A percentile compares a stretch with the other conserved stretches of the same genome.
phyloP scores from a whole-genome alignment of 2,888 invertebrate genomes.

The Caenorhabditis doughertyi region DNA sequence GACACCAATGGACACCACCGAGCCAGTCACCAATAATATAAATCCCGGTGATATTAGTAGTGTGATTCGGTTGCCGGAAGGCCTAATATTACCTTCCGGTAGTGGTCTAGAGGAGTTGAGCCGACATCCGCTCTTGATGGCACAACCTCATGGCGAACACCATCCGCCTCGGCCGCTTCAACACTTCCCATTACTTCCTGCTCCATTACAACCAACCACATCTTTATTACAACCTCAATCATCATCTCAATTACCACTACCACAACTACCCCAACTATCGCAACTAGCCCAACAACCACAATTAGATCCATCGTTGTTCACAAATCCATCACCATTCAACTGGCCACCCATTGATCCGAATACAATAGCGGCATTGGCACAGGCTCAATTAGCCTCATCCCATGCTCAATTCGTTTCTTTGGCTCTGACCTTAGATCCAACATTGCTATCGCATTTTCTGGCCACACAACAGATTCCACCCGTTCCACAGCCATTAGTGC shows the following conservation, averaged over 20 bases:
- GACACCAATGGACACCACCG: constrained; percentile 46
- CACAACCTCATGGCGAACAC: constrained; percentile 21
- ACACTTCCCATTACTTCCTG: constrained; percentile 27
- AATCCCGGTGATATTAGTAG: constrained; percentile 38
- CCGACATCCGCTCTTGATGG: constrained; percentile 2
- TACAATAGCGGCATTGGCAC: constrained; percentile 60
- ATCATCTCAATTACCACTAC: constrained; percentile 13
- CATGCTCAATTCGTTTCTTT: constrained; percentile 64
- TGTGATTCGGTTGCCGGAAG: constrained; percentile 19
- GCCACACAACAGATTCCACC: constrained; percentile 62
- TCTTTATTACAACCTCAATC: constrained; percentile 5
- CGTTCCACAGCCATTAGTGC: constrained; percentile 61
- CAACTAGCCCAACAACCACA: constrained; percentile 2
- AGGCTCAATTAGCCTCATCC: constrained; percentile 62
- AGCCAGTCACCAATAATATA: constrained; percentile 11
- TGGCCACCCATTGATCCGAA: constrained; percentile 62
- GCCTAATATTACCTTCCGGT: constrained; percentile 11
- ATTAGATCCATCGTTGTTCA: constrained; percentile 19
- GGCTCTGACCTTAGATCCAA: constrained; percentile 68
- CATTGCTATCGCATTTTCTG: constrained; percentile 67
- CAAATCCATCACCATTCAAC: constrained; percentile 39
- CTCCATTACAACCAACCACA: constrained; percentile 24
- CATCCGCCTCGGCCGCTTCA: constrained; percentile 44
- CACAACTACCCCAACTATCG: constrained; percentile 18
- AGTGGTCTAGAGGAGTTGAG: constrained; percentile 12